phyloP scores from a whole-genome alignment of 2,888 invertebrate genomes.

The Thymelicus acteon region DNA sequence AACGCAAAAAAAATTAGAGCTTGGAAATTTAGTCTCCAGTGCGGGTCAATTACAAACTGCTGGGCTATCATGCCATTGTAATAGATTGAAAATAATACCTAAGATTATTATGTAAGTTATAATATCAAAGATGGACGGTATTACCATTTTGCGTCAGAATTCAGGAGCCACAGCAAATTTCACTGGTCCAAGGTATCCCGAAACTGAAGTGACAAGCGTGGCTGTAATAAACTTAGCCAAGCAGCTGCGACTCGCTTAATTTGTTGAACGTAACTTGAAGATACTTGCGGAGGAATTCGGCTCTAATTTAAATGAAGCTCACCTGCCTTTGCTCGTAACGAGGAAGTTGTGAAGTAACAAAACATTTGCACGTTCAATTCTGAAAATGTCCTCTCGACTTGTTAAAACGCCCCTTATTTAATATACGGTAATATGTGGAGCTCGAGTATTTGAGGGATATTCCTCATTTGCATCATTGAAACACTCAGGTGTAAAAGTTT shows the following conservation, averaged over 20 bases:
- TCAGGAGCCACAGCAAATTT: too few species aligned
- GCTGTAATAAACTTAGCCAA: constrained; percentile 61
- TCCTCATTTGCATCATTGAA: constrained; percentile 26
- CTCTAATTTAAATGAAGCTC: constrained; percentile 33
- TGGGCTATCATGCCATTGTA: too few species aligned
- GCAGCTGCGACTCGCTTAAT: constrained; percentile 40
- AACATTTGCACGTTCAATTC: constrained; percentile 27
- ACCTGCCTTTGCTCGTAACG: constrained; percentile 24
- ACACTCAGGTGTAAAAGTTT: constrained; percentile 16
- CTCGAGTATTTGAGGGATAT: constrained; percentile 13
- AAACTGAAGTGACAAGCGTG: constrained; percentile 48
- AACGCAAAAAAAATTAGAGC: too few species aligned
- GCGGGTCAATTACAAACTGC: too few species aligned
- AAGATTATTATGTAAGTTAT: too few species aligned
- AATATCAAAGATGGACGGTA: too few species aligned
- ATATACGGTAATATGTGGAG: constrained; percentile 22
- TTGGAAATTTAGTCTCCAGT: too few species aligned
- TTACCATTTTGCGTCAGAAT: too few species aligned
- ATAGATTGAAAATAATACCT: too few species aligned
- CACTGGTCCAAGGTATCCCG: constrained; percentile 8
- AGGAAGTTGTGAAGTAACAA: constrained; percentile 32
- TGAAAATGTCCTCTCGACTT: constrained; percentile 20
- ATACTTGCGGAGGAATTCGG: constrained; percentile 31
- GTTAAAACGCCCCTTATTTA: constrained; percentile 23
- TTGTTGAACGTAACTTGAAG: constrained; percentile 35